Evolutionary conservation across 2,113 vertebrate species (phyloP).

Genomic region (Arvicanthis niloticus): DNA sequence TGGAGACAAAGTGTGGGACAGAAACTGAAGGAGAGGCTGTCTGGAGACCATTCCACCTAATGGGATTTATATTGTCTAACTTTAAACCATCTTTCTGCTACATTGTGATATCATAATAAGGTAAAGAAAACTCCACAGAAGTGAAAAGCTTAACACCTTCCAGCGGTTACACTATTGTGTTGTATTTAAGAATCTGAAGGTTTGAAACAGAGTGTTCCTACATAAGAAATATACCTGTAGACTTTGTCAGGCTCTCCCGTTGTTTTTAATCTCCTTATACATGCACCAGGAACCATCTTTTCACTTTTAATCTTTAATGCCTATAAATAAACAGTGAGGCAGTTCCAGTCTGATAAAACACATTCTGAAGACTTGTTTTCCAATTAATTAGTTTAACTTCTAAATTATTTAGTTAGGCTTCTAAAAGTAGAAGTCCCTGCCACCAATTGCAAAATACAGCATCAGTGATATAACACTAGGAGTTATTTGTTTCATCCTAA

Average conservation of each 20-base stretch:
- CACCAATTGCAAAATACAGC: not conserved
- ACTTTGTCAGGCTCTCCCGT: not conserved
- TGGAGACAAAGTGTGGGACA: too few species aligned
- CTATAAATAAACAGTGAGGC: constrained; percentile 16
- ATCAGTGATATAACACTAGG: not conserved
- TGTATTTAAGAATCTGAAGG: not conserved
- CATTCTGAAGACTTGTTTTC: constrained; percentile 4
- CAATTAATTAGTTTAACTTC: constrained; percentile 68
- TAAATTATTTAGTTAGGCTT: constrained; percentile 67
- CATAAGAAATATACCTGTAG: not conserved
- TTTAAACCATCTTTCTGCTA: not conserved
- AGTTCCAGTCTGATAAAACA: not conserved
- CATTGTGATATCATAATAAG: not conserved
- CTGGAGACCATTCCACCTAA: too few species aligned
- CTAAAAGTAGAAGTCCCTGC: constrained; percentile 27
- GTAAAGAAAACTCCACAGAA: not conserved
- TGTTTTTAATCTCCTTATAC: not conserved
- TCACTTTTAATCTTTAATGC: constrained; percentile 22
- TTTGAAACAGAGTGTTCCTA: not conserved
- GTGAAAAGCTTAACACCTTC: not conserved
- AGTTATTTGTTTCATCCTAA: constrained; percentile 42
- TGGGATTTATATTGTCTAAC: not conserved
- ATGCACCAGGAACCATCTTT: not conserved
- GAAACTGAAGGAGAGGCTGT: too few species aligned
- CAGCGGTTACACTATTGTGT: not conserved